Evolutionary conservation across 1,140 invertebrate species (phyloP).

Genomic region (Calycopis cecrops): DNA sequence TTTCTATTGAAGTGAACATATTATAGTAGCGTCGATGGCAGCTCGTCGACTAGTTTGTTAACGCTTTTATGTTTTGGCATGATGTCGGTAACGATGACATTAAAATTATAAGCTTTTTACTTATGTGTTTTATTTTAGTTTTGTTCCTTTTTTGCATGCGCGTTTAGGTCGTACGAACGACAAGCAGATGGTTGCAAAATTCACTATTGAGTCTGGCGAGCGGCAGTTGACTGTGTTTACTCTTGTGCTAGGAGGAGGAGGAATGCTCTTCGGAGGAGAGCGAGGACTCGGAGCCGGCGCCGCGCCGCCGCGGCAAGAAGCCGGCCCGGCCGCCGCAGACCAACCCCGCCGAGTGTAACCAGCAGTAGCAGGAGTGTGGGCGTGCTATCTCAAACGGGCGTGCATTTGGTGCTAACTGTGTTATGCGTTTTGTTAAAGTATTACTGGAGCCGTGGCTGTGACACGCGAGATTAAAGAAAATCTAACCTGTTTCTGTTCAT

Average conservation of each 20-base stretch:
- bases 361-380: slow-evolving; percentile 57
- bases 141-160: slow-evolving; percentile 44
- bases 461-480: no score
- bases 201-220: slow-evolving; percentile 26
- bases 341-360: slow-evolving; percentile 59
- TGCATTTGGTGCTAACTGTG: slow-evolving; percentile 24
- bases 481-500: no score
- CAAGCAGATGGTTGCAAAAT: slow-evolving; percentile 63
- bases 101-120: slow-evolving; percentile 71
- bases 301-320: slow-evolving; percentile 43
- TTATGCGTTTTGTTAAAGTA: background rate
- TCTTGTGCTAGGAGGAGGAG: slow-evolving; percentile 51
- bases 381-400: background rate
- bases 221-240: slow-evolving; percentile 1
- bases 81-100: slow-evolving; percentile 62
- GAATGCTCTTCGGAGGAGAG: slow-evolving; percentile 63
- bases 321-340: slow-evolving; percentile 31
- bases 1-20: slow-evolving; percentile 58
- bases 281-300: slow-evolving; percentile 54
- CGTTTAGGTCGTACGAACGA: slow-evolving; percentile 32
- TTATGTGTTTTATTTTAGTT: slow-evolving; percentile 61
- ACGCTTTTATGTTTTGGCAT: slow-evolving; percentile 67
- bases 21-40: slow-evolving; percentile 33
- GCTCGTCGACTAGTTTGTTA: slow-evolving; percentile 42
- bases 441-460: no score